Evolutionary conservation across 2,888 invertebrate species (phyloP), one percentile per base, ranked within the genome.

Genomic region (Alviniconcha strummeri): DNA sequence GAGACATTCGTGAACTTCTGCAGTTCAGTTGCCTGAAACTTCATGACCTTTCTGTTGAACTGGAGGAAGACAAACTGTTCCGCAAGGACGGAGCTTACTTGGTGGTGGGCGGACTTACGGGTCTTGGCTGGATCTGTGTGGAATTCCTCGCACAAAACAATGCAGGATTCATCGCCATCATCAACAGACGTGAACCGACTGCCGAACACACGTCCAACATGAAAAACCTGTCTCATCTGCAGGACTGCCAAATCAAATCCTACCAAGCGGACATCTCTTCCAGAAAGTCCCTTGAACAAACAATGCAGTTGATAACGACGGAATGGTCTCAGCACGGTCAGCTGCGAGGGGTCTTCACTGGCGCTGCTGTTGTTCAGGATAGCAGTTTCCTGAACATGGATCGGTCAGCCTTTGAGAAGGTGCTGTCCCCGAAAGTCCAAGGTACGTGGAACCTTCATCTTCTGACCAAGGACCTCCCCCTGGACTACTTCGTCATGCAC

Each of bases 401-500:
- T 8, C 72, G 81, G 75, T 83, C 88, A 36, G 82, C 85, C 15
- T 84, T 90, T 15, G 77, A 82, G 8, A 85, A 81, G 55, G 89
- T 88, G 0, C 52, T 89, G 57, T 71, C 83, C 6, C 89, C 91
- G 9, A 91, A 91, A 83, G 87, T 91, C 5, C 60, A 85, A 17
- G 91, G 91, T 13, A 86, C 89, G 15, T 88, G 89, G 87, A 91
- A 91, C 81, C 75, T 91, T 54, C 91, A 91, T 77, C 83, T 85
- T 52, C 85, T 88, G 6, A 87, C 90, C 0, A 71, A 81, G 76
- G 36, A 87, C 36, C 67, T 86, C 13, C 56, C 83, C 17, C 84
- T 91, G 17, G 90, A 91, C 84, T 90, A 86, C 64, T 91, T 91
- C 84, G 86, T 91, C 6, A 84, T 91, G 64, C 88, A 90, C 69